phyloP scores from a whole-genome alignment of 1,140 invertebrate species.

The Drosophila hydei region DNA sequence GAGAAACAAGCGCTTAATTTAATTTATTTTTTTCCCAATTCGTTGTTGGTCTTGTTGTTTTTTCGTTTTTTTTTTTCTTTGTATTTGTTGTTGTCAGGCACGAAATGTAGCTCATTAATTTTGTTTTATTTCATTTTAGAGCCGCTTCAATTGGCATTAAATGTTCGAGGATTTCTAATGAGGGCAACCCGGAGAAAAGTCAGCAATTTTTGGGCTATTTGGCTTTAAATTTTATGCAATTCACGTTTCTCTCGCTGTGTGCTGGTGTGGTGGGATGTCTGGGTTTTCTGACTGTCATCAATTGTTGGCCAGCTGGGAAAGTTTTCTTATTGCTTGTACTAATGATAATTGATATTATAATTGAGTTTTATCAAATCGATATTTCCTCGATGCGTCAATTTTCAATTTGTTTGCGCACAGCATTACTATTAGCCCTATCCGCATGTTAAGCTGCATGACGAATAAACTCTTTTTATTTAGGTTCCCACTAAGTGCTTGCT shows the following conservation, averaged over 20 bases:
- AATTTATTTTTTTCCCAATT: slow-evolving; percentile 72
- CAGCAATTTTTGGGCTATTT: slow-evolving; percentile 68
- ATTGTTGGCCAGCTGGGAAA: slow-evolving; percentile 13
- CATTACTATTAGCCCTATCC: slow-evolving; percentile 10
- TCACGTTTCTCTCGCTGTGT: slow-evolving; percentile 56
- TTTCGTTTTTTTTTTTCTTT: background rate
- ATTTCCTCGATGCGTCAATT: background rate
- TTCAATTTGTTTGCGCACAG: slow-evolving; percentile 1
- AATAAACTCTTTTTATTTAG: background rate
- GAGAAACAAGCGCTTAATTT: slow-evolving; percentile 80
- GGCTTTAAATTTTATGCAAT: slow-evolving; percentile 73
- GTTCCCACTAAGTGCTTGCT: background rate
- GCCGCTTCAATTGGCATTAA: slow-evolving; percentile 61
- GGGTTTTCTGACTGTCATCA: slow-evolving; percentile 19
- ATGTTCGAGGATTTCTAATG: slow-evolving; percentile 55
- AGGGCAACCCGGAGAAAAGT: slow-evolving; percentile 38
- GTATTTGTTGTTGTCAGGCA: slow-evolving; percentile 41
- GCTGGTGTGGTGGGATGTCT: background rate
- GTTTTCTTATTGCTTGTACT: slow-evolving; percentile 5
- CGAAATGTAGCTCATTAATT: slow-evolving; percentile 76
- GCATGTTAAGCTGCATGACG: slow-evolving; percentile 4
- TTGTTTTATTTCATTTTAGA: slow-evolving; percentile 79
- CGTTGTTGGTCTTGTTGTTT: slow-evolving; percentile 36
- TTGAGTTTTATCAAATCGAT: slow-evolving; percentile 24
- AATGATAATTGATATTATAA: slow-evolving; percentile 37